Evolutionary conservation across 2,888 invertebrate genomes (phyloP).

Genomic region (Strigamia crassipes): DNA sequence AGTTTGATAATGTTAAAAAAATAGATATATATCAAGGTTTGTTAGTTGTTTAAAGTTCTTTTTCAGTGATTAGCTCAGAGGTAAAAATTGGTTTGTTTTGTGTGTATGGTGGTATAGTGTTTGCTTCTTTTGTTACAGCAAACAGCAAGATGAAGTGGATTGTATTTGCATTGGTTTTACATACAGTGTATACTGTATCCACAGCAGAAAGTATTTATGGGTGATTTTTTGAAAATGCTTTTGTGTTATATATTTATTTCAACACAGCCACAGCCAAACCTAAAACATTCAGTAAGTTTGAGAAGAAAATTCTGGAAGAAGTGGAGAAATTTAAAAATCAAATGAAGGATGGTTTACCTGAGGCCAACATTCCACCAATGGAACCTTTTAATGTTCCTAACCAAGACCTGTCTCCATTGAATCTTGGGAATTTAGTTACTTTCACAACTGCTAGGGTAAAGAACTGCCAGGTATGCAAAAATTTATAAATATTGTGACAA

Average conservation of each 20-base stretch:
- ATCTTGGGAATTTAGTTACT: background rate
- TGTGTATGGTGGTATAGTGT: too few species aligned
- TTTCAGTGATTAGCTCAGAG: background rate
- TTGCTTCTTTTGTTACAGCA: too few species aligned
- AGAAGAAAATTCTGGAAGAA: background rate
- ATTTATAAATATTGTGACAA: background rate
- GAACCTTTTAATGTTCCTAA: background rate
- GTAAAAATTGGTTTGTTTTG: too few species aligned
- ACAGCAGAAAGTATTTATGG: background rate
- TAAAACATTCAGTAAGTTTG: background rate
- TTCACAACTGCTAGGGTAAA: background rate
- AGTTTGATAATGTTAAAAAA: too few species aligned
- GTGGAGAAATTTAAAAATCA: background rate
- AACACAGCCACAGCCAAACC: background rate
- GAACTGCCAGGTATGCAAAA: background rate
- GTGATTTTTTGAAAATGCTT: background rate
- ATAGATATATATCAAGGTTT: background rate
- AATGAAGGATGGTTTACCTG: background rate
- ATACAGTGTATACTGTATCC: background rate
- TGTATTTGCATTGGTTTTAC: background rate
- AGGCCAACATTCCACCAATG: conserved; percentile 13
- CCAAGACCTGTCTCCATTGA: background rate
- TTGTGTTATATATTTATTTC: background rate
- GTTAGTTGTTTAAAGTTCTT: background rate
- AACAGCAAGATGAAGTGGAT: background rate